Evolutionary conservation across 1,140 invertebrate species (phyloP).

Genomic region (Phocides pigmalion): DNA sequence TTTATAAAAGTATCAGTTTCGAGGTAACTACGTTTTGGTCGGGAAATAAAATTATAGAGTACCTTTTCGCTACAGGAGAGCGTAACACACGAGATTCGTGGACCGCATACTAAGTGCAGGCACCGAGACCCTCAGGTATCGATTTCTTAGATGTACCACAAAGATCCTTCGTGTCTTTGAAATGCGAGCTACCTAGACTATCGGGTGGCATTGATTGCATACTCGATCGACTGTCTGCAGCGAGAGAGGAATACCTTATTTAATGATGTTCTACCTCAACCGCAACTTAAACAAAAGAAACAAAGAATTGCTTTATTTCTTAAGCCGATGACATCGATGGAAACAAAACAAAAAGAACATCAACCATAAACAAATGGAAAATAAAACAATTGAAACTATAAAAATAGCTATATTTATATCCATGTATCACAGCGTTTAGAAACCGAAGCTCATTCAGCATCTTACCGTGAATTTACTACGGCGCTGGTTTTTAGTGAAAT

Average conservation of each 20-base stretch:
- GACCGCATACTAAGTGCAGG: slow-evolving; percentile 63
- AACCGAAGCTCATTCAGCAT: too few relatives aligned
- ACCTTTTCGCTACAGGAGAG: slow-evolving; percentile 71
- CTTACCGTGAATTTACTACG: too few relatives aligned
- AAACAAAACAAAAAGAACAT: too few relatives aligned
- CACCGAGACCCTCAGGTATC: slow-evolving; percentile 57
- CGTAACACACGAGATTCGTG: slow-evolving; percentile 67
- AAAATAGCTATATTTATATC: too few relatives aligned
- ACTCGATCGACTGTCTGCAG: slow-evolving; percentile 14
- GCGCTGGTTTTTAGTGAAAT: too few relatives aligned
- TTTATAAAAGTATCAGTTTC: slow-evolving; percentile 74
- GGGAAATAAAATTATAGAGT: slow-evolving; percentile 82
- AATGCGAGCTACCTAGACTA: slow-evolving; percentile 29
- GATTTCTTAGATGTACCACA: slow-evolving; percentile 59
- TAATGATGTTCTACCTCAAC: slow-evolving; percentile 2
- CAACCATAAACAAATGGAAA: too few relatives aligned
- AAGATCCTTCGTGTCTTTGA: slow-evolving; percentile 37
- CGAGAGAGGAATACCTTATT: slow-evolving; percentile 7
- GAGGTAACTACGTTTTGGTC: slow-evolving; percentile 74
- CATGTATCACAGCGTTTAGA: too few relatives aligned
- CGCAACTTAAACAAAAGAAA: background rate
- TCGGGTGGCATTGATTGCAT: slow-evolving; percentile 28
- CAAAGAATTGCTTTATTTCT: too few relatives aligned
- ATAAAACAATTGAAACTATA: too few relatives aligned
- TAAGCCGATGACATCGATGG: too few relatives aligned